Percentiles rank a stretch among this genome's conserved stretches.
Evolutionary conservation across 2,888 invertebrate species (phyloP).

Genomic region (Macrophya alboannulata): DNA sequence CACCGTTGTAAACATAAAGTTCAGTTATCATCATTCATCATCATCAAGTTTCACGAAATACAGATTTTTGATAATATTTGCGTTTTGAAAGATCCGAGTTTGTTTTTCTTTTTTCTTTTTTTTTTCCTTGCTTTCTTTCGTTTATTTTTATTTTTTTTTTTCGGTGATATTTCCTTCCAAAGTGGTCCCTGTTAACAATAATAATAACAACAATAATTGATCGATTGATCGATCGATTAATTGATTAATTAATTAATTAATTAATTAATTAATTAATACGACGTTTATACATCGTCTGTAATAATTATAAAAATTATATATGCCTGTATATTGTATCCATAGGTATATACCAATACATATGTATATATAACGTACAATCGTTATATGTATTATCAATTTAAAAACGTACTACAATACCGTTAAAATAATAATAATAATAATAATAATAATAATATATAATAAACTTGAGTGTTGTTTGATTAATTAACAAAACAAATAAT

Average conservation of each 20-base stretch:
- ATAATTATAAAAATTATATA: neutral
- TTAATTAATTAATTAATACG: neutral
- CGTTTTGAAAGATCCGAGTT: no score
- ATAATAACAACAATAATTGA: neutral
- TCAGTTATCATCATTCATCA: no score
- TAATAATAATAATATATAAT: no score
- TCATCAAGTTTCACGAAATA: no score
- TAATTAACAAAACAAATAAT: neutral
- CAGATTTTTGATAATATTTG: no score
- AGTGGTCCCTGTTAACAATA: neutral
- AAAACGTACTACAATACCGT: neutral
- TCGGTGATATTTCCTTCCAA: neutral
- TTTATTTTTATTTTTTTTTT: neutral
- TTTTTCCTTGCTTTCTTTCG: neutral
- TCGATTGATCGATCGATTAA: neutral
- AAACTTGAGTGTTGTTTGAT: constrained; percentile 2
- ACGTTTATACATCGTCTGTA: no score
- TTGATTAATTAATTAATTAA: neutral
- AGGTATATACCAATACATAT: no score
- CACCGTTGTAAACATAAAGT: no score
- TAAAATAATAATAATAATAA: neutral
- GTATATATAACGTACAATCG: no score
- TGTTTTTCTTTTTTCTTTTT: no score
- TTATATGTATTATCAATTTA: neutral
- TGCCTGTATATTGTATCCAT: no score